Evolutionary conservation across 2,888 invertebrate genomes (phyloP).

Genomic region (Xestia sexstrigata): DNA sequence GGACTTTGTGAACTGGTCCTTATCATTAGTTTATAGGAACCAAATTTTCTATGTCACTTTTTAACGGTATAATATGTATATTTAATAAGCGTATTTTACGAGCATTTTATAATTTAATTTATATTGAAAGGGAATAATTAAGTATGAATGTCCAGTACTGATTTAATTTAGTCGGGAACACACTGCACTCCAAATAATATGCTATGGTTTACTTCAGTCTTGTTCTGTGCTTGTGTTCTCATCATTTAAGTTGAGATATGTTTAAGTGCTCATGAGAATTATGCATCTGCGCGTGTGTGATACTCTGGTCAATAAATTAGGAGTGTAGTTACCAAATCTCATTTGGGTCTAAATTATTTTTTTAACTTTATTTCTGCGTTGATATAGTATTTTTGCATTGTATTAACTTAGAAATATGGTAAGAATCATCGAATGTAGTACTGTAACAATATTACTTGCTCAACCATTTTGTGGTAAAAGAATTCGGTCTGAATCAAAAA

Average conservation of each 20-base stretch:
- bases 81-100: conserved; percentile 87
- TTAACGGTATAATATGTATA: conserved; percentile 85
- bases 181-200: conserved; percentile 76
- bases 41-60: conserved; percentile 90
- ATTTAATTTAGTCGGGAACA: conserved; percentile 82
- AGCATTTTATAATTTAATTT: conserved; percentile 89
- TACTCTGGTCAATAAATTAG: conserved; percentile 76
- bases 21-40: conserved; percentile 88
- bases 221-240: conserved; percentile 78
- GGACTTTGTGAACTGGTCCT: conserved; percentile 79
- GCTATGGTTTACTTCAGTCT: conserved; percentile 64
- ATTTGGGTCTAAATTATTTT: conserved; percentile 72
- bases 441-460: conserved; percentile 82
- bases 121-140: conserved; percentile 83
- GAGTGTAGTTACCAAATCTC: conserved; percentile 82
- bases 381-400: conserved; percentile 69
- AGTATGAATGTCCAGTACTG: conserved; percentile 86
- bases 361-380: conserved; percentile 70
- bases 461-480: conserved; percentile 78
- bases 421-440: conserved; percentile 77
- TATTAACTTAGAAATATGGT: conserved; percentile 73
- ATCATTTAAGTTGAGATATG: conserved; percentile 71
- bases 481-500: conserved; percentile 69
- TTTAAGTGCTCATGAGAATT: conserved; percentile 73
- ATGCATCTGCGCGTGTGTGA: conserved; percentile 69